Conservation (phyloP, 2,888 invertebrate genomes). For the Ctena decussata region DNA sequence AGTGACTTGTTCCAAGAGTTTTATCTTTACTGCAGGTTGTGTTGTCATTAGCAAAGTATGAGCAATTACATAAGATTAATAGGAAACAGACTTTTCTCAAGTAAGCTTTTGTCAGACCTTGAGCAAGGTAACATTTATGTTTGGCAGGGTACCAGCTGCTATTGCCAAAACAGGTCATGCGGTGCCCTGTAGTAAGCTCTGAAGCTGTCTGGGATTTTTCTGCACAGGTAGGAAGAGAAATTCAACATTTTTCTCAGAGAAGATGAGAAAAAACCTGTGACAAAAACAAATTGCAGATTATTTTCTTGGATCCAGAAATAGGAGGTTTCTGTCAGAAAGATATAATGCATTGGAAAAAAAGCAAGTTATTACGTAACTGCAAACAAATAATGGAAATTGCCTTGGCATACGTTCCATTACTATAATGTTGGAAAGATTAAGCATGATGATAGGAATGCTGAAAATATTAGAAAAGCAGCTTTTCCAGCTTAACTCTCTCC, state of each 20-base stretch:
- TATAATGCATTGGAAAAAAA: neutral
- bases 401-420: neutral
- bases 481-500: too few relatives aligned
- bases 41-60: neutral
- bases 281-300: conserved; percentile 7
- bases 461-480: neutral
- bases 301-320: neutral
- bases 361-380: neutral
- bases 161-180: conserved; percentile 23
- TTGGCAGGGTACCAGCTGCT: conserved; percentile 13
- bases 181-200: conserved; percentile 28
- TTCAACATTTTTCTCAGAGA: neutral
- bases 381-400: neutral
- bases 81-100: neutral
- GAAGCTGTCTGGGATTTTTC: neutral
- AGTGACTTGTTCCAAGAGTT: neutral
- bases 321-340: neutral
- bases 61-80: conserved; percentile 1
- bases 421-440: neutral
- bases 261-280: neutral
- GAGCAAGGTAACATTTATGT: neutral
- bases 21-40: neutral
- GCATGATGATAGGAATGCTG: neutral
- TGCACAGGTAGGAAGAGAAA: neutral
- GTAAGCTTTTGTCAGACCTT: neutral